phyloP scores from a whole-genome alignment of 2,113 vertebrate species.

The Prunella himalayana region DNA sequence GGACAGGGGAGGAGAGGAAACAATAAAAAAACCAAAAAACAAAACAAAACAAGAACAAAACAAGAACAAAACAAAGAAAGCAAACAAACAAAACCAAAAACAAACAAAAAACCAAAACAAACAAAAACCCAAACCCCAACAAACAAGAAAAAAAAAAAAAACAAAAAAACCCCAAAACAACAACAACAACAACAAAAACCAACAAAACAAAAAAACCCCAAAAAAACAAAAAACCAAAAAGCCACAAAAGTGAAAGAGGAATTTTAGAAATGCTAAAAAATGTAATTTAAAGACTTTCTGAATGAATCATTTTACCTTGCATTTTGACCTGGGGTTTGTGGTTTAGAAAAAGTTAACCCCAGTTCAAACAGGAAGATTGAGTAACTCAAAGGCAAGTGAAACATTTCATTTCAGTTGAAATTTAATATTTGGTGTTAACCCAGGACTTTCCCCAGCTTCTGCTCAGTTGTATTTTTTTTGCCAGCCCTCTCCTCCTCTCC shows the following conservation, averaged over 20 bases:
- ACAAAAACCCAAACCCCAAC: too few relatives aligned
- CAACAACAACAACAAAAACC: too few relatives aligned
- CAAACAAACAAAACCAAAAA: background rate
- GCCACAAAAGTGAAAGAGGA: background rate
- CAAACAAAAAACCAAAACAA: background rate
- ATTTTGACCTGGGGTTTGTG: background rate
- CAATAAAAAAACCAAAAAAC: background rate
- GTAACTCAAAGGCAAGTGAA: background rate
- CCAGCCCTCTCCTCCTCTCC: background rate
- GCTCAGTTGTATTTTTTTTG: background rate
- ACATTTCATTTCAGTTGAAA: background rate
- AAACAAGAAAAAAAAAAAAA: background rate
- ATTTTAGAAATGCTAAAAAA: background rate
- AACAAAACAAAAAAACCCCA: background rate
- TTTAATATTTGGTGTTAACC: background rate
- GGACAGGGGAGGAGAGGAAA: background rate
- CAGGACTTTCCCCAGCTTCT: background rate
- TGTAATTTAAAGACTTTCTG: background rate
- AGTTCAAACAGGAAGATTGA: background rate
- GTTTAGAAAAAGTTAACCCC: background rate
- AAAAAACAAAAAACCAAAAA: background rate
- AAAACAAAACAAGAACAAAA: background rate
- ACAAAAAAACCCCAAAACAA: background rate
- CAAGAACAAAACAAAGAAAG: too few relatives aligned
- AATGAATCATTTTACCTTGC: background rate